A percentile compares a stretch with the other conserved stretches of the same genome.
Conservation (phyloP, 1,140 invertebrate species). For the Brevipalpus yothersi region DNA sequence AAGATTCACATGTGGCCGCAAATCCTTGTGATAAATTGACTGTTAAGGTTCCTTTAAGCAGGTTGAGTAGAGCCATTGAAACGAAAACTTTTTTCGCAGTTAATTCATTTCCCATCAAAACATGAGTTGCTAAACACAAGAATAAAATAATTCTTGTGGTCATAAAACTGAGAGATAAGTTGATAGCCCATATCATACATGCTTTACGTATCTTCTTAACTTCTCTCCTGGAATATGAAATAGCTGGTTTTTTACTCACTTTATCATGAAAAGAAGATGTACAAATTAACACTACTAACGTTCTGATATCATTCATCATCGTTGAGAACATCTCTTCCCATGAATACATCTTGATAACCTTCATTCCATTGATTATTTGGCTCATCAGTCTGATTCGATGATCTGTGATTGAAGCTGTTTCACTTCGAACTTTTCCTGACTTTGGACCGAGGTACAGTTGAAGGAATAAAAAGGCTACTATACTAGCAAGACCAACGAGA, state of each 20-base stretch:
- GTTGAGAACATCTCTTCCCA: conserved; percentile 53
- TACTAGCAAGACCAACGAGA: conserved; percentile 12
- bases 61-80: conserved; percentile 37
- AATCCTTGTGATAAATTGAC: conserved; percentile 44
- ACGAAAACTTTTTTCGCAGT: conserved; percentile 50
- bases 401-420: conserved; percentile 46
- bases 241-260: not conserved
- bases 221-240: conserved; percentile 22
- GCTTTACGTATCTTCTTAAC: conserved; percentile 36
- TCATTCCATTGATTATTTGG: conserved; percentile 67
- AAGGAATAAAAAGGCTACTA: conserved; percentile 8
- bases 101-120: conserved; percentile 32
- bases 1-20: conserved; percentile 21
- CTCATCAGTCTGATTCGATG: conserved; percentile 61
- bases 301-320: conserved; percentile 30
- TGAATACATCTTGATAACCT: conserved; percentile 50
- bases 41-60: conserved; percentile 34
- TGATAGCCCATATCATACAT: conserved; percentile 39
- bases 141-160: conserved; percentile 41
- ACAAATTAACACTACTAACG: conserved; percentile 23
- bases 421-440: conserved; percentile 20
- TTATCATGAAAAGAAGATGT: conserved; percentile 25
- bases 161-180: conserved; percentile 22
- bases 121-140: conserved; percentile 38
- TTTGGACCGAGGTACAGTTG: conserved; percentile 6